phyloP scores from a whole-genome alignment of 2,797 vertebrate genomes.

The Hoplostethus mediterraneus region DNA sequence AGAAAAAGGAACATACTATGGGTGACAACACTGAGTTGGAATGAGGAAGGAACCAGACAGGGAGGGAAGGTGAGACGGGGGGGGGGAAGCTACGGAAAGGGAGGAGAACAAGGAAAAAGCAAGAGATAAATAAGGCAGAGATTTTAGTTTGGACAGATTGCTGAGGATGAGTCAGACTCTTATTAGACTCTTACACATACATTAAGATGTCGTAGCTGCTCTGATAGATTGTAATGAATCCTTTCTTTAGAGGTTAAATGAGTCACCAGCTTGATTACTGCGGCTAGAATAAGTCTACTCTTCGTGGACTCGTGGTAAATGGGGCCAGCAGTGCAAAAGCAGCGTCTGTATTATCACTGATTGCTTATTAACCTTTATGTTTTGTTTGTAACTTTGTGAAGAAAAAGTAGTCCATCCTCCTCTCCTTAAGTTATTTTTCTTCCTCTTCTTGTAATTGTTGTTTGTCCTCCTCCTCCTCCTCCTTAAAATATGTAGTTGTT shows the following conservation, averaged over 20 bases:
- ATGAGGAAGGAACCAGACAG: neutral
- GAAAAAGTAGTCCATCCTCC: conserved; percentile 20
- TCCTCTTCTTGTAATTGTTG: conserved; percentile 3
- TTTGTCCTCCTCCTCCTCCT: neutral
- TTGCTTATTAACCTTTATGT: conserved; percentile 31
- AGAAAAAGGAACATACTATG: neutral
- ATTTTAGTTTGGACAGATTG: conserved; percentile 28
- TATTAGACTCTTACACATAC: conserved; percentile 42
- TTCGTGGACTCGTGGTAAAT: conserved; percentile 26
- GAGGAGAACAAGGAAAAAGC: conserved; percentile 22
- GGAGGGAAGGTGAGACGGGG: neutral
- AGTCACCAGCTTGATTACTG: conserved; percentile 67
- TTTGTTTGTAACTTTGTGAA: conserved; percentile 23
- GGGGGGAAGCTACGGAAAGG: conserved; percentile 2
- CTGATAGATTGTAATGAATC: conserved; percentile 57
- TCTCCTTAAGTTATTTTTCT: neutral
- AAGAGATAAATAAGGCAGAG: neutral
- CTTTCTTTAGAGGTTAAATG: conserved; percentile 65
- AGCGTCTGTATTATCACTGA: conserved; percentile 44
- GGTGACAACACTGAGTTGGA: no score
- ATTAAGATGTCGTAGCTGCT: conserved; percentile 53
- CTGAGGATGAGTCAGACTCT: conserved; percentile 48
- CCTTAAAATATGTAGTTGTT: conserved; percentile 1
- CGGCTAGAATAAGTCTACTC: conserved; percentile 3
- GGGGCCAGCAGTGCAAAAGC: conserved; percentile 27